Base-by-base conservation (phyloP, 2,888 invertebrate genomes). In the Calameuta filiformis region DNA sequence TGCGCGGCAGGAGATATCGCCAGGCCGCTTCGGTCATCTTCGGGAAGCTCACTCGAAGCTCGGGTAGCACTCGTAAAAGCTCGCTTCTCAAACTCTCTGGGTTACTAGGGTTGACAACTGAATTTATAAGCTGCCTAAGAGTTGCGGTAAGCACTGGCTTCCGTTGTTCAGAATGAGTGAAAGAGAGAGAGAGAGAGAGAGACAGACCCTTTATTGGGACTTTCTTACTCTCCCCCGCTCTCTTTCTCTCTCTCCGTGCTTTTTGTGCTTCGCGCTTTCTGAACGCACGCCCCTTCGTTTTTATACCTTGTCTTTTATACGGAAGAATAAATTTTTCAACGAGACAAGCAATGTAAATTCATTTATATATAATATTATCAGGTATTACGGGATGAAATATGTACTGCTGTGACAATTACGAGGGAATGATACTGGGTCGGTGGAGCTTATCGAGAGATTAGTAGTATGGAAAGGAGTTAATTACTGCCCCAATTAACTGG, bases 71-170 rank as follows among this genome's bases (percentile, higher is more conserved):
- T 71, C 40, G 74, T 34, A 34, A 34, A 71, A 71, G 71, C 71
- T 71, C 71, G 56, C 23, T 56, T 56, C 71, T 34, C 31, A 12
- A 34, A 71, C 78, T 73, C 73, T 73, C 56, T 56, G 75, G 75
- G 75, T 76, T 73, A 73, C 71, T 75, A 78, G 37, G 78, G 75
- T 75, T 78, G 78, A 78, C 78, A 78, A 78, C 73, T 78, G 78
- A 78, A 78, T 78, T 78, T 78, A 78, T 78, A 75, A 37, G 74
- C 35, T 34, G 74, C 71, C 71, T 31, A 34, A 71, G 71, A 71
- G 71, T 71, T 31, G 34, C 34, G 71, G 71, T 71, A 71, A 71
- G 33, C 34, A 35, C 74, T 31, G 23, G 37, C 35, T 31, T 30
- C 34, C 74, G 34, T 35, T 74, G 74, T 35, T 35, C 6, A 30